These are phyloP conservation scores for Aplodontia rufa DNA, from an alignment of 2,113 vertebrate genomes.

Conservation along the genomic window DNA sequence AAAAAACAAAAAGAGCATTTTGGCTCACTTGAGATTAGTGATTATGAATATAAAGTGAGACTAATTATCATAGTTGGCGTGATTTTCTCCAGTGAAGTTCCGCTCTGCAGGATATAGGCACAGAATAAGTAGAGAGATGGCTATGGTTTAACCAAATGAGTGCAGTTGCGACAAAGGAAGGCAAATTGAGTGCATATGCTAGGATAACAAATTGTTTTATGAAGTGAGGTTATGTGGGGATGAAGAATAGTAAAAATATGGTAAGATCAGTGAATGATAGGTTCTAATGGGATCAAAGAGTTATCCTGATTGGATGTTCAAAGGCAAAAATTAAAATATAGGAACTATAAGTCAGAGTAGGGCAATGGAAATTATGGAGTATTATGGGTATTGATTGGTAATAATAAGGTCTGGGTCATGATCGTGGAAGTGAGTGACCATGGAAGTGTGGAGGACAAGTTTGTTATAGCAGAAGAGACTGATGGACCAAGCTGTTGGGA, in stretches of 20 bases:
- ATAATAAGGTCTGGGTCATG: not conserved
- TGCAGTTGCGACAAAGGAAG: not conserved
- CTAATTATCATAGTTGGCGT: not conserved
- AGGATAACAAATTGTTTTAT: not conserved
- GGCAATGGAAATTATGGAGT: not conserved
- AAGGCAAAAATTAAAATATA: not conserved
- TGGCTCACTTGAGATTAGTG: not conserved
- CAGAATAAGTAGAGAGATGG: not conserved
- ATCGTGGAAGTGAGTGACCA: not conserved
- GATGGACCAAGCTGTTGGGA: not conserved
- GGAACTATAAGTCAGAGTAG: not conserved
- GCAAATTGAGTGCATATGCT: not conserved
- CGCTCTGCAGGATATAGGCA: not conserved
- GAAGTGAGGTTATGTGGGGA: not conserved
- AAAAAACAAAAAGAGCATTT: no score
- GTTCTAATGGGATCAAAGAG: not conserved
- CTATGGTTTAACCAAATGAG: not conserved
- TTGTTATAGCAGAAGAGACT: not conserved
- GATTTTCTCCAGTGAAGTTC: not conserved
- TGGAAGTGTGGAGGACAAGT: not conserved
- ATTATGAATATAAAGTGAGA: slow-evolving; percentile 20
- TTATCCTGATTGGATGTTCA: not conserved
- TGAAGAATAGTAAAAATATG: not conserved
- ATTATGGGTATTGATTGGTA: not conserved
- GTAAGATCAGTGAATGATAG: not conserved